Evolutionary conservation across 2,888 invertebrate species (phyloP), one percentile per base, ranked within the genome.

Genomic region (Ormia ochracea): DNA sequence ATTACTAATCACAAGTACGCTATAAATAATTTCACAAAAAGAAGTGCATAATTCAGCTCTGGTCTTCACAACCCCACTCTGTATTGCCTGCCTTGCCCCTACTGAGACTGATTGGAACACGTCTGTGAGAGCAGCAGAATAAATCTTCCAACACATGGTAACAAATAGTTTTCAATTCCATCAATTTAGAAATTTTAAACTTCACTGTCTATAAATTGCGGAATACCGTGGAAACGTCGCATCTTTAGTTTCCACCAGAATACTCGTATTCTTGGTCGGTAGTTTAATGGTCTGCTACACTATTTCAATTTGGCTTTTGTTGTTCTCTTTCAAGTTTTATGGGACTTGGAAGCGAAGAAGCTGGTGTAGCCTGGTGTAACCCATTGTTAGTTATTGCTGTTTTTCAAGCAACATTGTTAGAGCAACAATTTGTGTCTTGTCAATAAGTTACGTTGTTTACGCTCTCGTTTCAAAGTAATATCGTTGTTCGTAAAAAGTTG

Each of bases 361-460:
- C n/a, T n/a, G n/a, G n/a, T n/a, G 56, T 28, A 21, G 21, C 43
- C 21, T 56, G n/a, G 14, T 17, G 33, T 19, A 65, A 58, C 19
- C 1, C 31, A 48, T 21, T 74, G 28, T 76, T 45, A n/a, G 33
- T 23, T 52, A n/a, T 12, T 45, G 3, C 41, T 50, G 36, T 33
- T 23, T 61, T 26, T 17, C 2, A 28, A 26, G 33, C 54, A 54
- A 68, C 54, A 43, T 58, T 58, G n/a, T 61, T 52, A 38, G 45
- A 72, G 52, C 72, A 68, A 70, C 69, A 77, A 48, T 63, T 69
- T 77, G 23, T 56, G 56, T 56, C 50, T 69, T 63, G 56, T 68
- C 76, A 58, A 77, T 76, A 80, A 76, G 80, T 80, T 76, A 80
- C 80, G 80, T 80, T 73, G 73, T 76, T 76, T 63, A 73, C 41